A percentile compares a stretch with the other conserved stretches of the same genome.
Conservation (phyloP, 1,140 invertebrate genomes). For the Bilobella aurantiaca region DNA sequence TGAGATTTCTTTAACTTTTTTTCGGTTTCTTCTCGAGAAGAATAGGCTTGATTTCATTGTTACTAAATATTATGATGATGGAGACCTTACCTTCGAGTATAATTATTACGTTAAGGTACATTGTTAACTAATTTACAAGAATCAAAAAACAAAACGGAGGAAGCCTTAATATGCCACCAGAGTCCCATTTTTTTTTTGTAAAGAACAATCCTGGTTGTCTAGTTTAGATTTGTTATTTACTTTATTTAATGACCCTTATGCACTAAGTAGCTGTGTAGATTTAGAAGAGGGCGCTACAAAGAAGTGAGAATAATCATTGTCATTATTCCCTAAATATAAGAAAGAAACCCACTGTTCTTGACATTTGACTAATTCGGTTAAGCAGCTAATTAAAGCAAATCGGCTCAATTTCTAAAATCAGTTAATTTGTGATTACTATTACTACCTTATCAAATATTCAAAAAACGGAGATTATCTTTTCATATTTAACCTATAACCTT, state of each 20-base stretch:
- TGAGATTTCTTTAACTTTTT: neutral
- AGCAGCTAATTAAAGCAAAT: no score
- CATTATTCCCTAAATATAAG: no score
- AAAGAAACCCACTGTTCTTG: no score
- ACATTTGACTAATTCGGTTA: no score
- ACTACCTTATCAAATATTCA: no score
- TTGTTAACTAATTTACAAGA: neutral
- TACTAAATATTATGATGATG: neutral
- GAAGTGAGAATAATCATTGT: no score
- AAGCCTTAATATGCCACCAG: neutral
- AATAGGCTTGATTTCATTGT: slow-evolving; percentile 5
- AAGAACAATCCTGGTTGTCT: slow-evolving; percentile 8
- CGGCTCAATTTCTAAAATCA: no score
- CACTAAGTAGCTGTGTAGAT: no score
- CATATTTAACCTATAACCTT: no score
- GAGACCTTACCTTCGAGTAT: neutral
- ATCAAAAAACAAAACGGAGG: neutral
- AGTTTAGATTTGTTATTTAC: neutral
- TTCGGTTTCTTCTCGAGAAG: neutral
- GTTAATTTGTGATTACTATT: no score
- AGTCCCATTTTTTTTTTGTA: neutral
- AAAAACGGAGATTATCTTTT: no score
- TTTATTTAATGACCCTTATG: neutral
- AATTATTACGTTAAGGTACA: neutral
- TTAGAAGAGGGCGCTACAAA: no score